Base-by-base conservation (phyloP, 2,797 vertebrate species). In the Acanthopagrus latus region DNA sequence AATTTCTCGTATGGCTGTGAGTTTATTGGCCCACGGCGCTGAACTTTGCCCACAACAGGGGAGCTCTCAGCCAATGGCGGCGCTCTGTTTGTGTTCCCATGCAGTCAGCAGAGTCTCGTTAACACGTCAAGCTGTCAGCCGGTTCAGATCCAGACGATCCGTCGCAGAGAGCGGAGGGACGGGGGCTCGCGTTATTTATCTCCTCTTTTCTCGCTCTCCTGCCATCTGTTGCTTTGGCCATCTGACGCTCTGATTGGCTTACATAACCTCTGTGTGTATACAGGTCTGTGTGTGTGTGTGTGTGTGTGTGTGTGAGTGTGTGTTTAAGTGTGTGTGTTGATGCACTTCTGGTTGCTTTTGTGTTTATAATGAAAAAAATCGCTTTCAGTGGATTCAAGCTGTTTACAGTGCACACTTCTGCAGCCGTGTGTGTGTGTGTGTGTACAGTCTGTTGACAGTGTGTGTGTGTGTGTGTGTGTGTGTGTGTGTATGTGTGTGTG, bases 31-130 rank as follows among this genome's bases (percentile, higher is more conserved):
- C 71, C 0, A 5, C 20, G 2, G 13, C 13, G 52, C 27, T 91
- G 89, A 88, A 90, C 92, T 94, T 93, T 94, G 90, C 55, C 78
- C 92, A 43, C 68, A 56, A 64, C 54, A 50, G 44, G 20, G 38
- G 25, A 57, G 69, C 48, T 57, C 3, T 63, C 1, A 71, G 81
- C 88, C 85, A 85, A 78, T 86, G 58, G 79, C 57, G 73, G 64
- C 20, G 12, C 73, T 77, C 43, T 79, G 64, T 76, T 41, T 38
- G 29, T n/a, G 56, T 38, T 38, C 38, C 38, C 38, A 38, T 38
- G 38, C 38, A 38, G 38, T 38, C 38, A 84, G 56, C 58, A 55
- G 57, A 67, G 65, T 29, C 47, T 54, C 8, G 55, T 88, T 86
- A 74, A 82, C 71, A 80, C 74, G 55, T 81, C 57, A 66, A 68